phyloP scores from a whole-genome alignment of 2,113 vertebrate species.

The Entosphenus tridentatus region DNA sequence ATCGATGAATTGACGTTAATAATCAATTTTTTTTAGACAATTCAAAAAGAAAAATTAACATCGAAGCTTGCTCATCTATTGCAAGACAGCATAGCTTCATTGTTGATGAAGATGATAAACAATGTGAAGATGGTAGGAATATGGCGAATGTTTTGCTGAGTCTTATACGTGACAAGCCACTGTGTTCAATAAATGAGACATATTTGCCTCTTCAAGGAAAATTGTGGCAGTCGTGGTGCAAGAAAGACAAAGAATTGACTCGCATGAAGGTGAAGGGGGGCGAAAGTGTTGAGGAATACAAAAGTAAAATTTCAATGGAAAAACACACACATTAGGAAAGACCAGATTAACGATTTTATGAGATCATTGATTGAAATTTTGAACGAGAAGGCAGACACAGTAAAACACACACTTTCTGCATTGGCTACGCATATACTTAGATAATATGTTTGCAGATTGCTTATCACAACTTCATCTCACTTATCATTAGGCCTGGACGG shows the following conservation, averaged over 20 bases:
- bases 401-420: neutral
- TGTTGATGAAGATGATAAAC: conserved; percentile 16
- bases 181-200: conserved; percentile 12
- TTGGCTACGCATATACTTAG: neutral
- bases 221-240: conserved; percentile 15
- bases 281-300: neutral
- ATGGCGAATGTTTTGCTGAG: conserved; percentile 13
- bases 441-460: neutral
- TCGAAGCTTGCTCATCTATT: conserved; percentile 16
- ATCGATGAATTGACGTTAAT: conserved; percentile 13
- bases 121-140: conserved; percentile 11
- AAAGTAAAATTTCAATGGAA: neutral
- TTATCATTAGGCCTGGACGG: neutral
- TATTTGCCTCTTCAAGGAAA: conserved; percentile 12
- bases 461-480: conserved; percentile 8
- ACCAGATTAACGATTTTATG: neutral
- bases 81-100: conserved; percentile 15
- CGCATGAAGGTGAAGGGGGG: neutral
- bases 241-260: conserved; percentile 14
- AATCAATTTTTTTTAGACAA: conserved; percentile 15
- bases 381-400: too few relatives aligned
- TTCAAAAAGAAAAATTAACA: conserved; percentile 14
- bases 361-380: too few relatives aligned
- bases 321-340: neutral
- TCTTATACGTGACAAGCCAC: conserved; percentile 11